A percentile compares a stretch with the other conserved stretches of the same genome.
These are phyloP conservation scores for Petromus typicus DNA, from an alignment of 2,113 vertebrate species.

Conservation along the genomic window DNA sequence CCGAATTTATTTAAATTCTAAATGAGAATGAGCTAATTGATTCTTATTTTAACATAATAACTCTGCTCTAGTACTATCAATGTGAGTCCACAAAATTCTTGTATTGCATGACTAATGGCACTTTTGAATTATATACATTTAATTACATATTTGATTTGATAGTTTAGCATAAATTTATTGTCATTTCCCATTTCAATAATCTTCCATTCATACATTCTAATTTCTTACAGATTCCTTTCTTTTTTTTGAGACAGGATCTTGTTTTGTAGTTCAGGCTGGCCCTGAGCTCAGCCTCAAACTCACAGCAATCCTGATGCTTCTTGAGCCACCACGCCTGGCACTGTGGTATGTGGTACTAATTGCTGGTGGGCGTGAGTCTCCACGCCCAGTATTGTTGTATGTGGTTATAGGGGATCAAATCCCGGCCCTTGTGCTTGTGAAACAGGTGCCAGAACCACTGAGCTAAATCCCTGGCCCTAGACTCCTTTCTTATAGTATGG, in stretches of 20 bases:
- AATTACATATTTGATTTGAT: slow-evolving; percentile 77
- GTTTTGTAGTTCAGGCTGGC: too few relatives aligned
- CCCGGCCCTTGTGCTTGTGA: too few relatives aligned
- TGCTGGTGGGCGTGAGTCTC: too few relatives aligned
- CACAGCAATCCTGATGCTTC: too few relatives aligned
- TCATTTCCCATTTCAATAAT: slow-evolving; percentile 51
- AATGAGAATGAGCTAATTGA: slow-evolving; percentile 67
- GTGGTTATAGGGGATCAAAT: too few relatives aligned
- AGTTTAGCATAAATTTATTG: slow-evolving; percentile 61
- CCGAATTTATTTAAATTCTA: slow-evolving; percentile 54
- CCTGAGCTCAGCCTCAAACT: too few relatives aligned
- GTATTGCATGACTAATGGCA: slow-evolving; percentile 68
- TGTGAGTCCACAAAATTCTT: slow-evolving; percentile 72
- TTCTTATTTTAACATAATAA: slow-evolving; percentile 59
- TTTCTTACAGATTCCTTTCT: slow-evolving; percentile 27
- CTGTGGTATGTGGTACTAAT: too few relatives aligned
- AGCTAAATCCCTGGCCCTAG: too few relatives aligned
- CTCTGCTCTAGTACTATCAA: slow-evolving; percentile 8
- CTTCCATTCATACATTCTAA: slow-evolving; percentile 10
- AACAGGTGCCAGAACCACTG: too few relatives aligned
- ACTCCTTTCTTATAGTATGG: background rate
- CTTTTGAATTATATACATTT: slow-evolving; percentile 75
- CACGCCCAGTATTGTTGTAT: too few relatives aligned
- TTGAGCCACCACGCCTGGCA: too few relatives aligned
- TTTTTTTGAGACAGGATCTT: too few relatives aligned